phyloP scores from a whole-genome alignment of 2,888 invertebrate genomes.

The Aleiodes alternator region DNA sequence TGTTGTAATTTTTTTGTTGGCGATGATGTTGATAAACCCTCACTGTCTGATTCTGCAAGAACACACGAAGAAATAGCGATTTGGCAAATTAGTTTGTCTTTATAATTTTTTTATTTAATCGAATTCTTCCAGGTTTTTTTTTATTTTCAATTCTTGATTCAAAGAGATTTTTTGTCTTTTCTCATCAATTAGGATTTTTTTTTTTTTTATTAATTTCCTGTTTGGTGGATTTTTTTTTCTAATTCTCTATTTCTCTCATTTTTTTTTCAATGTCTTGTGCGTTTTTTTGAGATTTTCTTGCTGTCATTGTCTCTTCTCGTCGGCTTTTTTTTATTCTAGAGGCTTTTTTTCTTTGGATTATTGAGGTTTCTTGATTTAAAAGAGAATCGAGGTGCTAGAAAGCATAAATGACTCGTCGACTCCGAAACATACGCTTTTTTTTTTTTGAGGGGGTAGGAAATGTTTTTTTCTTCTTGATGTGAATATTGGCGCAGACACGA shows the following conservation, averaged over 20 bases:
- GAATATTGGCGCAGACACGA: no score
- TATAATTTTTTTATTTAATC: conserved; percentile 33
- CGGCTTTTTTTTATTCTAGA: background rate
- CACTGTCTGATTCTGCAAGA: conserved; percentile 88
- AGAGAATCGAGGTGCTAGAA: no score
- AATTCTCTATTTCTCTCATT: conserved; percentile 45
- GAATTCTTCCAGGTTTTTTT: conserved; percentile 43
- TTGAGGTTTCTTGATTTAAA: background rate
- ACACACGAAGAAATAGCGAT: conserved; percentile 75
- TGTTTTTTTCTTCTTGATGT: conserved; percentile 8
- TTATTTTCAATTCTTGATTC: conserved; percentile 25
- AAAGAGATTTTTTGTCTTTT: conserved; percentile 32
- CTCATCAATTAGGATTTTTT: conserved; percentile 34
- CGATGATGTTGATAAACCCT: conserved; percentile 79
- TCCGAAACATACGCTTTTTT: conserved; percentile 51
- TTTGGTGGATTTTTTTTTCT: conserved; percentile 30
- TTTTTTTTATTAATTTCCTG: conserved; percentile 46
- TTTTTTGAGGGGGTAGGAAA: conserved; percentile 24
- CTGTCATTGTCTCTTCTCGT: conserved; percentile 42
- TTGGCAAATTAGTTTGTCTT: conserved; percentile 30
- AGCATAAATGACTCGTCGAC: no score
- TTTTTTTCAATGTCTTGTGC: background rate
- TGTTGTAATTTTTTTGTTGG: conserved; percentile 76
- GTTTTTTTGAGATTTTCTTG: conserved; percentile 22
- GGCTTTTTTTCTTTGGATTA: background rate